Percentiles rank a stretch among this genome's conserved stretches.
Conservation (phyloP, 2,888 invertebrate genomes). For the Metacarcinus magister region DNA sequence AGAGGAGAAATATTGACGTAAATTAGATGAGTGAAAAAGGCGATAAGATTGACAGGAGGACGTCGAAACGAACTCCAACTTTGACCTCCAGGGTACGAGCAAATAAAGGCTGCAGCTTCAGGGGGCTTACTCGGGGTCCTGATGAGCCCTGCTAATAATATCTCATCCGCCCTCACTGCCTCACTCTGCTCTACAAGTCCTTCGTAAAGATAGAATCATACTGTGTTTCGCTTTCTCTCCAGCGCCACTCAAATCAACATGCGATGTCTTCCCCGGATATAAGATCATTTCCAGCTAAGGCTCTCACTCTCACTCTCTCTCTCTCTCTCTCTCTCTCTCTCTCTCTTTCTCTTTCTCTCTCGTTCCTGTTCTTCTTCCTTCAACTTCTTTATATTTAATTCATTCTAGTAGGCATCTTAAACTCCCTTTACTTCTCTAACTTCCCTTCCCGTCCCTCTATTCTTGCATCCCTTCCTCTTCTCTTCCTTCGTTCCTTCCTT, state of each 20-base stretch:
- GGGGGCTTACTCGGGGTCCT: neutral
- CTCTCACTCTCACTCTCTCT: neutral
- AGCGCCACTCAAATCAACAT: neutral
- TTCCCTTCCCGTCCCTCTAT: constrained; percentile 13
- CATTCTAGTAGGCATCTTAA: constrained; percentile 19
- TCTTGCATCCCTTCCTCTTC: neutral
- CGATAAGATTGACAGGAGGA: neutral
- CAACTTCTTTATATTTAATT: neutral
- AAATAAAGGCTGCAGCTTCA: neutral
- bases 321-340: neutral
- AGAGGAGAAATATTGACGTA: neutral
- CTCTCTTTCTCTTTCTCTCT: constrained; percentile 11
- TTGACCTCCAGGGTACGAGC: neutral
- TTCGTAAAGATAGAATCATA: neutral
- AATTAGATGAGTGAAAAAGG: neutral
- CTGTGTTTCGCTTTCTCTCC: neutral
- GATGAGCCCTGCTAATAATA: neutral
- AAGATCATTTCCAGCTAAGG: neutral
- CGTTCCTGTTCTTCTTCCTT: neutral
- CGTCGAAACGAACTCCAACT: neutral
- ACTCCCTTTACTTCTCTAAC: neutral
- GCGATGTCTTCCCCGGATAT: neutral
- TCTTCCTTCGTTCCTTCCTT: neutral
- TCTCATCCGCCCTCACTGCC: neutral
- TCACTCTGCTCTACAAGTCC: neutral